phyloP scores from a whole-genome alignment of 2,113 vertebrate genomes.

The Apteryx mantelli region DNA sequence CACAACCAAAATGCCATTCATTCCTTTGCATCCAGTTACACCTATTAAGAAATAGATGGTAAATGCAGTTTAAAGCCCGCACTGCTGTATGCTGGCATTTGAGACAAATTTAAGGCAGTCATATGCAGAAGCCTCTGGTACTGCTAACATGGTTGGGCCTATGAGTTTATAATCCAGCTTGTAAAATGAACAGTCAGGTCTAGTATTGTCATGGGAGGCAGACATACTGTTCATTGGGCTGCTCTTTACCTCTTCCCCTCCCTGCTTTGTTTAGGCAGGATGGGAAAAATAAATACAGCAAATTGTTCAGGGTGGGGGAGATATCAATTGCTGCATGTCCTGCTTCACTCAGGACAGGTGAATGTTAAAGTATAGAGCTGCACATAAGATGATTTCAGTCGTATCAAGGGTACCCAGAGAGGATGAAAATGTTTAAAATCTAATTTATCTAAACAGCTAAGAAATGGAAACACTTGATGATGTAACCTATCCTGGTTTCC shows the following conservation, averaged over 20 bases:
- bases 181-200: rapidly evolving
- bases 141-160: background rate
- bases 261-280: background rate
- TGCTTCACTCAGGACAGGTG: background rate
- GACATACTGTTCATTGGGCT: background rate
- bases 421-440: background rate
- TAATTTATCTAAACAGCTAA: background rate
- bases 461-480: background rate
- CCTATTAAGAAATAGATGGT: background rate
- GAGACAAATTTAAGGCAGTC: background rate
- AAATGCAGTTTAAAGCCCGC: background rate
- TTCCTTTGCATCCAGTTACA: background rate
- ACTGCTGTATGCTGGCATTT: background rate
- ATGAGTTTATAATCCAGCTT: background rate
- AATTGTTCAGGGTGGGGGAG: background rate
- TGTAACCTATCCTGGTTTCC: background rate
- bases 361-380: background rate
- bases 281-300: background rate
- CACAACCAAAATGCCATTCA: background rate
- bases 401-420: background rate
- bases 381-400: background rate
- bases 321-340: background rate
- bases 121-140: background rate
- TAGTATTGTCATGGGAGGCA: background rate
- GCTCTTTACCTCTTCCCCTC: background rate